Conservation (phyloP, 2,797 vertebrate species). For the Sarcoramphus papa region DNA sequence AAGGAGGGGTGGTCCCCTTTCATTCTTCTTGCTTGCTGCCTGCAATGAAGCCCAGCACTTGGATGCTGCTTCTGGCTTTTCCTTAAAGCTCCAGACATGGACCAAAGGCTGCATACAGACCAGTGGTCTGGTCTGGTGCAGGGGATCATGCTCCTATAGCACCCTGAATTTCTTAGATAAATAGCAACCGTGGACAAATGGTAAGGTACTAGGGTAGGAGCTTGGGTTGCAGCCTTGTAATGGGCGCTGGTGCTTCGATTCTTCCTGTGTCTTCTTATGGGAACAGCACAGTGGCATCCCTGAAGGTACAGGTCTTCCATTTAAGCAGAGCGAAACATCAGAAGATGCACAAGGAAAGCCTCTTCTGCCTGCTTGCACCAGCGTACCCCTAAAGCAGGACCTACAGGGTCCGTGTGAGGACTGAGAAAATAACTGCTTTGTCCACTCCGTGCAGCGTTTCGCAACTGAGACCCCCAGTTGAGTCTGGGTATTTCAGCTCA, state of each 20-base stretch:
- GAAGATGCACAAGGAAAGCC: rapidly evolving
- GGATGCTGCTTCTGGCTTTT: neutral
- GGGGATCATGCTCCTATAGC: rapidly evolving
- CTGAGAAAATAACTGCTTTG: too few relatives aligned
- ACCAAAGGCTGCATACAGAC: neutral
- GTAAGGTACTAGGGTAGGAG: neutral
- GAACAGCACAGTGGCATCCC: neutral
- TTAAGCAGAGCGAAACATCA: rapidly evolving
- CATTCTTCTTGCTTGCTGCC: too few relatives aligned
- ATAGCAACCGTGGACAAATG: rapidly evolving
- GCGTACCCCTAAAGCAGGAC: neutral
- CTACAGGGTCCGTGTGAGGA: neutral
- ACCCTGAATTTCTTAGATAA: neutral
- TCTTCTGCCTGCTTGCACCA: rapidly evolving
- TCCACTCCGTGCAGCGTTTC: rapidly evolving
- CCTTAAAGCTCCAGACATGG: neutral
- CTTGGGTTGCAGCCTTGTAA: neutral
- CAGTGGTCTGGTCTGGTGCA: neutral
- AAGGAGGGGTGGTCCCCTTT: neutral
- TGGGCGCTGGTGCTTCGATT: neutral
- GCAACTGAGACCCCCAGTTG: neutral
- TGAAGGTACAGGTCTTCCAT: neutral
- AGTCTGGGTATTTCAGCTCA: neutral
- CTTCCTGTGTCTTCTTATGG: neutral
- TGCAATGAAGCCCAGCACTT: neutral